phyloP scores from a whole-genome alignment of 2,797 vertebrate genomes.

The Girardinus metallicus region DNA sequence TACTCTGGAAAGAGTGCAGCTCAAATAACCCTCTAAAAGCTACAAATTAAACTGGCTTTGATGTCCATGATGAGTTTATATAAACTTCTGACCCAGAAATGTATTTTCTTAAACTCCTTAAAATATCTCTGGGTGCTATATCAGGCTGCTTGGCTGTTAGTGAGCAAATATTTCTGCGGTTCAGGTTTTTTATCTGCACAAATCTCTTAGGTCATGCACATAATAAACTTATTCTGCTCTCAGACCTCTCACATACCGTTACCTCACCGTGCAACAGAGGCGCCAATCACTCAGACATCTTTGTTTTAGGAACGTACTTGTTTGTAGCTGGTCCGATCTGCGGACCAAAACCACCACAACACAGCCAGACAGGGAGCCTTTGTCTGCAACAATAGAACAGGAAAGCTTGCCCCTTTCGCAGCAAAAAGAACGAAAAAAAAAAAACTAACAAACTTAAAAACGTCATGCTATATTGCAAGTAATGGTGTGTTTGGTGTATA shows the following conservation, averaged over 20 bases:
- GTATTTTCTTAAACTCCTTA: not conserved
- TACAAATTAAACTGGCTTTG: not conserved
- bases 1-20: not conserved
- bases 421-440: constrained; percentile 12
- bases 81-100: not conserved
- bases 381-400: constrained; percentile 51
- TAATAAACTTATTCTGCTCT: constrained; percentile 20
- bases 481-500: constrained; percentile 48
- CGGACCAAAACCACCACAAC: constrained; percentile 51
- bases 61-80: not conserved
- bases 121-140: constrained; percentile 1
- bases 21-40: not conserved
- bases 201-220: constrained; percentile 14
- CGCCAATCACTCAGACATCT: constrained; percentile 42
- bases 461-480: constrained; percentile 46
- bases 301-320: constrained; percentile 25
- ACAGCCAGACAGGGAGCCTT: constrained; percentile 50
- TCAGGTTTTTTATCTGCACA: constrained; percentile 25
- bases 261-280: constrained; percentile 32
- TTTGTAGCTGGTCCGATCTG: constrained; percentile 51
- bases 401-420: constrained; percentile 41
- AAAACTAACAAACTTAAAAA: constrained; percentile 52
- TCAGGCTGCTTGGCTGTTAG: not conserved
- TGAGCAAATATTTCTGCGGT: constrained; percentile 14
- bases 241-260: constrained; percentile 43